Conservation (phyloP, 1,140 invertebrate genomes). For the Panulirus ornatus region DNA sequence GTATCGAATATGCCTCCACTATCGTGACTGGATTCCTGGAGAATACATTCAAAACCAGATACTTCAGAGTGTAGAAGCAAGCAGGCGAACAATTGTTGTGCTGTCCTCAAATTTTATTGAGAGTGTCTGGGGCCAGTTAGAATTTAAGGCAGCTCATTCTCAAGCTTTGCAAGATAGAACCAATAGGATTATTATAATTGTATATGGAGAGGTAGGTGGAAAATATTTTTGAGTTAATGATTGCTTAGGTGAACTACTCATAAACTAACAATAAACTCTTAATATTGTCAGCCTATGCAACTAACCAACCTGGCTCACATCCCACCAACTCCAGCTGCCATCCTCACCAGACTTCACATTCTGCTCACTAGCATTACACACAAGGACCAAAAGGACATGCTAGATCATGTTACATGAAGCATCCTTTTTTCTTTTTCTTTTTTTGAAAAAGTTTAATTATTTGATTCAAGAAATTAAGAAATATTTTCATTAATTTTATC, state of each 20-base stretch:
- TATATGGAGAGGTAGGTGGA: conserved; percentile 83
- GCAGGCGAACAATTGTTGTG: conserved; percentile 89
- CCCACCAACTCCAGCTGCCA: not conserved
- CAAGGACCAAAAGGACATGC: too few species aligned
- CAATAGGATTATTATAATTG: conserved; percentile 86
- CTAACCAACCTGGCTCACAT: not conserved
- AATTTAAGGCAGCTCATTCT: conserved; percentile 89
- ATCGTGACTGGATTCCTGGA: conserved; percentile 87
- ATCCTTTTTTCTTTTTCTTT: too few species aligned
- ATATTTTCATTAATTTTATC: too few species aligned
- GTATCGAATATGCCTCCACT: conserved; percentile 85
- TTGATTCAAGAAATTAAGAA: too few species aligned
- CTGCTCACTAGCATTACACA: too few species aligned
- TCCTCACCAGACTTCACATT: too few species aligned
- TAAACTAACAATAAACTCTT: too few species aligned
- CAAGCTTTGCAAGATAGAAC: conserved; percentile 85
- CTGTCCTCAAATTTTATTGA: conserved; percentile 89
- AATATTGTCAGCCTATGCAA: too few species aligned
- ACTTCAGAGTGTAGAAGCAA: conserved; percentile 86
- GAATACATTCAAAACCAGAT: conserved; percentile 90
- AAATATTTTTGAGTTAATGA: not conserved
- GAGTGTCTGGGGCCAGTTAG: conserved; percentile 91
- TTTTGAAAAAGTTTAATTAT: too few species aligned
- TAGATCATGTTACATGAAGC: too few species aligned
- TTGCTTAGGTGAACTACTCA: too few species aligned